These are phyloP conservation scores for Microctonus aethiopoides DNA, from an alignment of 2,888 invertebrate genomes.

Conservation along the genomic window DNA sequence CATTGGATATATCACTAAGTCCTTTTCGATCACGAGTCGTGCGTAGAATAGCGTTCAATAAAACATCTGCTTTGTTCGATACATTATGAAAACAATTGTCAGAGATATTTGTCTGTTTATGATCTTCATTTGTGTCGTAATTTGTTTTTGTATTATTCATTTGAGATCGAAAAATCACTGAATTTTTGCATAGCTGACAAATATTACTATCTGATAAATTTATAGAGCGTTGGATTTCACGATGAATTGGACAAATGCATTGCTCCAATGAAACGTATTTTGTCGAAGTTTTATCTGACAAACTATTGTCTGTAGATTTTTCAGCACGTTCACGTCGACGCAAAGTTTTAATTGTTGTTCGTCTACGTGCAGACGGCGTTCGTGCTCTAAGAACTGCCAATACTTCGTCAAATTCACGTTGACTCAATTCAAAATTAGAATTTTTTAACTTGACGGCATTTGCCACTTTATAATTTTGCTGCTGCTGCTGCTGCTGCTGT, in stretches of 20 bases:
- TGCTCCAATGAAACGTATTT: conserved; percentile 2
- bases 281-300: conserved; percentile 5
- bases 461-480: background rate
- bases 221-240: conserved; percentile 23
- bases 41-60: conserved; percentile 71
- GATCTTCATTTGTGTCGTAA: background rate
- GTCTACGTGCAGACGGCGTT: conserved; percentile 54
- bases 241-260: conserved; percentile 35
- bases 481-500: conserved; percentile 25
- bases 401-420: conserved; percentile 66
- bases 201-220: conserved; percentile 16
- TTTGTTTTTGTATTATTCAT: conserved; percentile 15
- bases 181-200: conserved; percentile 34
- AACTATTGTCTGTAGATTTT: conserved; percentile 32
- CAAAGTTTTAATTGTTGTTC: conserved; percentile 44
- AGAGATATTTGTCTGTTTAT: conserved; percentile 9
- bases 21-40: conserved; percentile 65
- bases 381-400: conserved; percentile 63
- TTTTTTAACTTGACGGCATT: conserved; percentile 56
- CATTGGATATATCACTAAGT: conserved; percentile 50
- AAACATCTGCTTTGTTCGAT: conserved; percentile 69
- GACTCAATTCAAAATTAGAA: conserved; percentile 65
- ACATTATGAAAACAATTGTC: conserved; percentile 45
- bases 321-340: conserved; percentile 48
- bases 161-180: background rate